A percentile compares a stretch with the other conserved stretches of the same genome.
Evolutionary conservation across 2,113 vertebrate species (phyloP).

Genomic region (Melanotaenia duboulayi): DNA sequence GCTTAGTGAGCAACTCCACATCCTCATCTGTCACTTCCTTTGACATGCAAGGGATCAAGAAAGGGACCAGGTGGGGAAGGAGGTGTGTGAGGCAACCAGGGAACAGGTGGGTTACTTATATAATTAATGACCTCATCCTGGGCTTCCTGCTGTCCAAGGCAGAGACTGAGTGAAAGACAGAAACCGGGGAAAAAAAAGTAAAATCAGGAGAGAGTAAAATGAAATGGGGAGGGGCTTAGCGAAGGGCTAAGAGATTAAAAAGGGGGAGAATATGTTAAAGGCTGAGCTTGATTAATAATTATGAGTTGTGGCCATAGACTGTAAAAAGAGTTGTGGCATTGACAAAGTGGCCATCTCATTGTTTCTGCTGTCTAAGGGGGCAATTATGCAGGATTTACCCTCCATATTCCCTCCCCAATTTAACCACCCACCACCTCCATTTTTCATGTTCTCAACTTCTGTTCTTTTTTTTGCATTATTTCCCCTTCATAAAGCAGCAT

Average conservation of each 20-base stretch:
- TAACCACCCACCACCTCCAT: conserved; percentile 13
- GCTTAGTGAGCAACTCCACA: conserved; percentile 29
- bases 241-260: conserved; percentile 23
- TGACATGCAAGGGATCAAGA: conserved; percentile 10
- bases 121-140: conserved; percentile 77
- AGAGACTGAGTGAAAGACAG: conserved; percentile 30
- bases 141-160: conserved; percentile 61
- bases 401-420: not conserved
- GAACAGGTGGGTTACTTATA: conserved; percentile 42
- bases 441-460: conserved; percentile 28
- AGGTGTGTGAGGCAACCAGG: conserved; percentile 33
- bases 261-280: conserved; percentile 60
- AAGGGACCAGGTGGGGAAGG: conserved; percentile 56
- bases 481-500: not conserved
- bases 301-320: conserved; percentile 61
- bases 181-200: conserved; percentile 24
- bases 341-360: conserved; percentile 45
- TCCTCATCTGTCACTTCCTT: conserved; percentile 51
- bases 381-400: conserved; percentile 60
- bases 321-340: conserved; percentile 55
- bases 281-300: conserved; percentile 65
- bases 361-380: conserved; percentile 61
- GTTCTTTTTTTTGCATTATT: not conserved
- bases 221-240: not conserved
- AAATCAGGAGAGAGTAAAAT: conserved; percentile 42